These are phyloP conservation scores for Pandemis cinnamomeana DNA, from an alignment of 2,888 invertebrate species.

Conservation along the genomic window DNA sequence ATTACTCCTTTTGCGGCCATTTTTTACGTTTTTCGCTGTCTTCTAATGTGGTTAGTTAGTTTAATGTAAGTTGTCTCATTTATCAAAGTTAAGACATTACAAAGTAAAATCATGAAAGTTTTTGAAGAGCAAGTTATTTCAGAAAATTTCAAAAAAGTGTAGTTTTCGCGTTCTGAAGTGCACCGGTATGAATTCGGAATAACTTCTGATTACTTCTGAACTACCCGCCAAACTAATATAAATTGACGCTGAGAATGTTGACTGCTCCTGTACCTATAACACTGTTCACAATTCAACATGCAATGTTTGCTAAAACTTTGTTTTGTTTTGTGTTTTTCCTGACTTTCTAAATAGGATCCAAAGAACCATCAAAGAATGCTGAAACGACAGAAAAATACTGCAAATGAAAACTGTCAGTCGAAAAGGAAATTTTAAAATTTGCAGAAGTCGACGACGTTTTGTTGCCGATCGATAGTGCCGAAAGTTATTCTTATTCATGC, in stretches of 20 bases:
- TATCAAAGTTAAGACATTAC: too few relatives aligned
- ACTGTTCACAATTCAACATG: not conserved
- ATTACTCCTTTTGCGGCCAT: slow-evolving; percentile 19
- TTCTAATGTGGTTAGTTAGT: too few relatives aligned
- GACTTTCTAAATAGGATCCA: too few relatives aligned
- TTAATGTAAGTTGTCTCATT: too few relatives aligned
- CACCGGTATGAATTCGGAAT: too few relatives aligned
- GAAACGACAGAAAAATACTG: not conserved
- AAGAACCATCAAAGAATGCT: too few relatives aligned
- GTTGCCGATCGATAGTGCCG: not conserved
- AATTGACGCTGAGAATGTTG: not conserved
- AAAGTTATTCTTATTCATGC: too few relatives aligned
- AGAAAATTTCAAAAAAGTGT: not conserved
- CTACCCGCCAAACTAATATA: slow-evolving; percentile 1
- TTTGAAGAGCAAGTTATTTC: not conserved
- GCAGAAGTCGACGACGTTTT: slow-evolving; percentile 9
- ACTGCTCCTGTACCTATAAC: not conserved
- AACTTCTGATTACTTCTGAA: not conserved
- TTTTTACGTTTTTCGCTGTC: not conserved
- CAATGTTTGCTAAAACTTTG: not conserved
- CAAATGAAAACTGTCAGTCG: slow-evolving; percentile 1
- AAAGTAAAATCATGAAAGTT: too few relatives aligned
- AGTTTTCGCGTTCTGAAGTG: not conserved
- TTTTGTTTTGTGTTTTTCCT: too few relatives aligned
- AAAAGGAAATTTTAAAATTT: slow-evolving; percentile 4